phyloP scores from a whole-genome alignment of 2,113 vertebrate species.

The Carollia perspicillata region DNA sequence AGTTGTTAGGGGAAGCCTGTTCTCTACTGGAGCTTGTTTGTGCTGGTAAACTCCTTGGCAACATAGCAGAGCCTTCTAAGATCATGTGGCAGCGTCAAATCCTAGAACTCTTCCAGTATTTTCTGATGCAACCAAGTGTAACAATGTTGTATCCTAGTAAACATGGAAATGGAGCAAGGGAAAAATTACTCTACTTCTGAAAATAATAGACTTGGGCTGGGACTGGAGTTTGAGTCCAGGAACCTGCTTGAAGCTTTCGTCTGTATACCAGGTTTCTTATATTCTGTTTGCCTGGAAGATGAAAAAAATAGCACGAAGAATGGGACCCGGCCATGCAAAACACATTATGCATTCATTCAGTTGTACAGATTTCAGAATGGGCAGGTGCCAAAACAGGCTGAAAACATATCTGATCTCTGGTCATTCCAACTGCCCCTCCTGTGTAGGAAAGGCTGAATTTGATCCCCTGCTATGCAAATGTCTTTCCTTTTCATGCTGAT shows the following conservation, averaged over 20 bases:
- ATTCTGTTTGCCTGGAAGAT: slow-evolving; percentile 60
- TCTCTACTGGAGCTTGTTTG: slow-evolving; percentile 74
- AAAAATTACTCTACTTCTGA: slow-evolving; percentile 77
- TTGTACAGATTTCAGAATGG: slow-evolving; percentile 59
- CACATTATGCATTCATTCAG: slow-evolving; percentile 66
- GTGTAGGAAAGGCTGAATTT: slow-evolving; percentile 58
- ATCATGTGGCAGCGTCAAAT: slow-evolving; percentile 69
- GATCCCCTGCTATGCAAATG: slow-evolving; percentile 51
- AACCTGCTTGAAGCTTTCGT: slow-evolving; percentile 60
- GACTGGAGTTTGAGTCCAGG: slow-evolving; percentile 67
- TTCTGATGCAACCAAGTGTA: slow-evolving; percentile 82
- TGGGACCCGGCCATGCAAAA: slow-evolving; percentile 70
- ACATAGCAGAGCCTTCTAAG: slow-evolving; percentile 72
- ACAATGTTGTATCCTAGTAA: slow-evolving; percentile 80
- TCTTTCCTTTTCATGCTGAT: slow-evolving; percentile 55
- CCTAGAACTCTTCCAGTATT: slow-evolving; percentile 74
- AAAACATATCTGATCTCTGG: slow-evolving; percentile 62
- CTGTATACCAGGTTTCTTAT: slow-evolving; percentile 56
- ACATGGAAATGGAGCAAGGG: slow-evolving; percentile 75
- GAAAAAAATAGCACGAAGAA: slow-evolving; percentile 71
- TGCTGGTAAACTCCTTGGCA: slow-evolving; percentile 80
- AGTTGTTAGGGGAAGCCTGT: slow-evolving; percentile 43
- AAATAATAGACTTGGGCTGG: slow-evolving; percentile 63
- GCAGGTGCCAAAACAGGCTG: slow-evolving; percentile 74
- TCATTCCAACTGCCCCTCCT: slow-evolving; percentile 58